Evolutionary conservation across 2,113 vertebrate species (phyloP), one percentile per base, ranked within the genome.

Genomic region (Pardalotus punctatus): DNA sequence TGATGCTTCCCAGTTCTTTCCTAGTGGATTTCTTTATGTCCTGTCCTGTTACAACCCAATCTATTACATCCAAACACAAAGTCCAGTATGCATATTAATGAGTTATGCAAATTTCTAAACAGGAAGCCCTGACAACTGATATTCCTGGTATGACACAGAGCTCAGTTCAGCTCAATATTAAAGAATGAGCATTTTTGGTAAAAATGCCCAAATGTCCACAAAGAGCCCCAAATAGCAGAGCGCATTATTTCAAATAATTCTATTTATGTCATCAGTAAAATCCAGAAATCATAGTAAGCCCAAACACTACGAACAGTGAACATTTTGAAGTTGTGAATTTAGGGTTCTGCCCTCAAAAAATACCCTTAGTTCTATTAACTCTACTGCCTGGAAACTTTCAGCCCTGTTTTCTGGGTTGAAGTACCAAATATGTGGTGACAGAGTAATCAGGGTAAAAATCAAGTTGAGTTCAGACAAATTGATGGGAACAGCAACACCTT

Each of bases 401-500:
- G 43, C 48, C 21, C 16, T 45, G 21, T 86, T 76, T 88, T 42
- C 57, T 70, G n/a, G 25, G 43, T 71, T 74, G 51, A 69, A 91
- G 81, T 38, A 93, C 23, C 56, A 90, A 36, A 93, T 48, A 22
- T 40, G 23, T 81, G 31, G 43, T 1, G 11, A 61, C 33, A 43
- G 51, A 83, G n/a, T 47, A 85, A 71, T 38, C 74, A 62, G 79
- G 65, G 76, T 69, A 36, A 87, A 84, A 90, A 71, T 15, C 11
- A 56, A 73, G 31, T 2, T 43, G 18, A 47, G 57, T 48, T 79
- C 29, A 57, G 40, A 35, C 21, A 66, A 57, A 47, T 40, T 20
- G 38, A 78, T 81, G 25, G 27, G 86, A 48, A 58, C 27, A 86
- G 65, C 61, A 88, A 10, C 22, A 85, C 47, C 62, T 93, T 1